Base-by-base conservation (phyloP, 2,113 vertebrate genomes). In the Catharus fuscescens region DNA sequence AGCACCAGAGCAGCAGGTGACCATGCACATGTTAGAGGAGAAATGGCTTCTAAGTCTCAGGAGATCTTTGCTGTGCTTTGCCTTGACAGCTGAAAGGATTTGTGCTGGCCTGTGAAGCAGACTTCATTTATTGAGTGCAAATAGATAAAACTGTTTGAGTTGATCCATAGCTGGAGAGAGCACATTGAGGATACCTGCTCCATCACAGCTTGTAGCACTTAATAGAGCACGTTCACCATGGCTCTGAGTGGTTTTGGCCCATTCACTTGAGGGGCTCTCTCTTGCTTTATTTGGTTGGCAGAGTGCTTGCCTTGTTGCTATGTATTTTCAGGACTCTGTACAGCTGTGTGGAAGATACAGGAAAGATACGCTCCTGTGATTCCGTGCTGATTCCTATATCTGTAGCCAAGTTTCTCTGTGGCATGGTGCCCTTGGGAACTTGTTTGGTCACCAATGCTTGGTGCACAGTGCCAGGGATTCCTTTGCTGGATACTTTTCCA, bases 11-110 rank as follows among this genome's bases (percentile, higher is more conserved):
- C 0, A 3, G 52, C 53, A 80, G 56, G 52, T 73, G 61, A n/a
- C 2, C 0, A 6, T 23, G 60, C 13, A 3, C 6, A 7, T 0
- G 0, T 20, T 34, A n/a, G 40, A 93, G 45, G 31, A 92, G 60
- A 52, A 64, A 34, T 60, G 72, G 6, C 47, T 83, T 86, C 64
- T 53, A 9, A 29, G 45, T 52, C 29, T 85, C 38, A 6, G 52
- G 21, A 71, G 32, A 26, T 38, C 29, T 79, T 94, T 66, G 34
- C 64, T 71, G 28, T 45, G 59, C 80, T 74, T 82, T 90, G 24
- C 28, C 29, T 88, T 62, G 50, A 26, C 52, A 48, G 28, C 60
- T 62, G 2, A 57, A 86, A 81, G 42, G 34, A 52, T 67, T 60
- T 71, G 40, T 81, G 72, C 28, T 76, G 73, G 65, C 56, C 57